Base-by-base conservation (phyloP, 2,113 vertebrate genomes). In the Burhinus bistriatus region DNA sequence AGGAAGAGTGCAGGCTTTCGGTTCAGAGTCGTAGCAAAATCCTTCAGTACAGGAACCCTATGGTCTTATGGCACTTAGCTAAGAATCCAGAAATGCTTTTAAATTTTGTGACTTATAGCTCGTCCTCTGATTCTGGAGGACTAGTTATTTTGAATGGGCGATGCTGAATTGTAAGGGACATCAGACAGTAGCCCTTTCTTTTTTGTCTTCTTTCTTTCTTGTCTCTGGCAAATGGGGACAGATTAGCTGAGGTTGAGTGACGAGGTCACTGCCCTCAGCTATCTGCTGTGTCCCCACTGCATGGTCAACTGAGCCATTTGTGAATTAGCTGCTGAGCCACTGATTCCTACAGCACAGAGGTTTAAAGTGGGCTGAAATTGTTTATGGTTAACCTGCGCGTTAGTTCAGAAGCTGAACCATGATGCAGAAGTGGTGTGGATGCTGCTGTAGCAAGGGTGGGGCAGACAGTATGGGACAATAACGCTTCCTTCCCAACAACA, bases 291-390 rank as follows among this genome's bases (percentile, higher is more conserved):
- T 97, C 92, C 95, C 81, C 84, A 57, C 93, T 79, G 78, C 93
- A 95, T 70, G 95, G 95, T 93, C 95, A 97, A 65, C 95, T 91
- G 82, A 96, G 90, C 87, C 90, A 94, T 94, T 95, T 91, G 81
- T 89, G 95, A 93, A 96, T 96, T 94, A 96, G 89, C 96, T 96
- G 95, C 96, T 93, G 84, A 97, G 87, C 96, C 89, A 69, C 91
- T 82, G 91, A 89, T 91, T 96, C 87, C 91, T 94, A 5, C 78
- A 38, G 82, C 84, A 77, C 66, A 58, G 78, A 69, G 78, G 30
- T 73, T 96, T 91, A 61, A 83, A 96, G 58, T 82, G 82, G 66
- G 36, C 61, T 95, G 96, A 79, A 94, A 94, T 96, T 94, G 26
- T 95, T 96, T 83, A 84, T 96, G 96, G 93, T 95, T 96, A 97